phyloP scores from a whole-genome alignment of 2,888 invertebrate species.

The Mesorhabditis sp. region DNA sequence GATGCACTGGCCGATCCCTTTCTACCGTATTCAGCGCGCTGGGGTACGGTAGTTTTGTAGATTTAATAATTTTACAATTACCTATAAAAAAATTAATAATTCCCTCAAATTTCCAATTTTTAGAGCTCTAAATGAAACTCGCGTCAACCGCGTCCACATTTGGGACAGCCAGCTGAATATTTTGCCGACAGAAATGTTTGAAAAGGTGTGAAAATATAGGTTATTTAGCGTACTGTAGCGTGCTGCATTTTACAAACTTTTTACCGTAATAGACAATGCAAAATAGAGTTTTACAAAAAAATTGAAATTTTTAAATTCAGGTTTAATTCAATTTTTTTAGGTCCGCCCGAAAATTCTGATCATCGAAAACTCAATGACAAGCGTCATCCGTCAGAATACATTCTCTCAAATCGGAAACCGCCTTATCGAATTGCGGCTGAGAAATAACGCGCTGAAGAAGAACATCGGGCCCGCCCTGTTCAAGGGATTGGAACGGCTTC shows the following conservation, averaged over 20 bases:
- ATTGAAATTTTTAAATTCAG: neutral
- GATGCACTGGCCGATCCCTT: neutral
- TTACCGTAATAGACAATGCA: too few species aligned
- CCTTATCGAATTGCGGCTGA: slow-evolving; percentile 33
- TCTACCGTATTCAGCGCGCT: neutral
- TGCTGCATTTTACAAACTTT: neutral
- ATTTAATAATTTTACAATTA: too few species aligned
- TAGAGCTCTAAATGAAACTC: slow-evolving; percentile 38
- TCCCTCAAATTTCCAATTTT: neutral
- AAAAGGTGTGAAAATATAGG: slow-evolving; percentile 22
- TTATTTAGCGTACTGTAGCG: neutral
- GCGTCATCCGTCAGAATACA: slow-evolving; percentile 33
- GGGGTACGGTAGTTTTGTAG: neutral
- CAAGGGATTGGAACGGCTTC: slow-evolving; percentile 27
- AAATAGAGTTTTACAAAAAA: too few species aligned
- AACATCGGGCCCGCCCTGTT: slow-evolving; percentile 35
- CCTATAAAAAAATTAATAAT: neutral
- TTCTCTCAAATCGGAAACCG: slow-evolving; percentile 28
- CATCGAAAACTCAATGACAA: slow-evolving; percentile 34
- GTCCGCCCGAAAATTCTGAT: slow-evolving; percentile 30
- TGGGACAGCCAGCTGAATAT: slow-evolving; percentile 43
- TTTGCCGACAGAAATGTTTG: slow-evolving; percentile 45
- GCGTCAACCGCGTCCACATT: slow-evolving; percentile 35
- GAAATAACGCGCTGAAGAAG: slow-evolving; percentile 43
- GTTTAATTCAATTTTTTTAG: slow-evolving; percentile 17